These are phyloP conservation scores for Stenolophus ochropezus DNA, from an alignment of 2,888 invertebrate species.

Conservation along the genomic window DNA sequence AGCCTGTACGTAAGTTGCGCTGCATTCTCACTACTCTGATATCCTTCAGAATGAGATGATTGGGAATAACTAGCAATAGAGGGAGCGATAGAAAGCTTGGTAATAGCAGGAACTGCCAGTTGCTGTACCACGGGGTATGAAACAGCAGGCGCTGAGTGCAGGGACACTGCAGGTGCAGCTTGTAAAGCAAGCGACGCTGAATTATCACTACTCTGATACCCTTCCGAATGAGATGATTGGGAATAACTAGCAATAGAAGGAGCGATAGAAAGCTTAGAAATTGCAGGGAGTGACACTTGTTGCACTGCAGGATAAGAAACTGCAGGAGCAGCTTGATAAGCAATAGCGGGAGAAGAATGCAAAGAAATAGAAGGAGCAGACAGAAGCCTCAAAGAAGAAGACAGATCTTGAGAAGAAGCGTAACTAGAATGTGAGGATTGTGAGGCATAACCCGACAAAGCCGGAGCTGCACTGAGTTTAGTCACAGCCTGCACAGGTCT, in stretches of 20 bases:
- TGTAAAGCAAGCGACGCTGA: constrained; percentile 52
- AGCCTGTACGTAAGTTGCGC: constrained; percentile 56
- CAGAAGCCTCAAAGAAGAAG: neutral
- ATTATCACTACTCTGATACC: constrained; percentile 40
- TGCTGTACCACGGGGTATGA: constrained; percentile 62
- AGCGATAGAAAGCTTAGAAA: constrained; percentile 68
- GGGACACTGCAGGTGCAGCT: constrained; percentile 60
- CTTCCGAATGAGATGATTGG: constrained; percentile 66
- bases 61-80: constrained; percentile 70
- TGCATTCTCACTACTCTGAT: constrained; percentile 42
- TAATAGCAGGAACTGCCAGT: constrained; percentile 64
- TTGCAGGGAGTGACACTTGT: constrained; percentile 64
- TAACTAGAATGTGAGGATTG: constrained; percentile 2
- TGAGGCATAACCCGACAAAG: neutral
- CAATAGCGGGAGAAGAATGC: constrained; percentile 12
- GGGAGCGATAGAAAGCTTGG: constrained; percentile 69
- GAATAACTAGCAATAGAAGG: constrained; percentile 70
- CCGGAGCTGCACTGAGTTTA: constrained; percentile 60
- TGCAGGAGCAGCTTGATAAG: constrained; percentile 59
- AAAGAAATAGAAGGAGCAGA: neutral
- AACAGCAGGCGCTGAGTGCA: constrained; percentile 58
- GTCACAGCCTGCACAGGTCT: constrained; percentile 67
- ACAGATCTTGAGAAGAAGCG: too few relatives aligned
- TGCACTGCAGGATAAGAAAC: constrained; percentile 62
- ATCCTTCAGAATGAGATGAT: constrained; percentile 64